These are phyloP conservation scores for Drosophila nebulosa DNA, from an alignment of 1,140 invertebrate species.

Conservation along the genomic window DNA sequence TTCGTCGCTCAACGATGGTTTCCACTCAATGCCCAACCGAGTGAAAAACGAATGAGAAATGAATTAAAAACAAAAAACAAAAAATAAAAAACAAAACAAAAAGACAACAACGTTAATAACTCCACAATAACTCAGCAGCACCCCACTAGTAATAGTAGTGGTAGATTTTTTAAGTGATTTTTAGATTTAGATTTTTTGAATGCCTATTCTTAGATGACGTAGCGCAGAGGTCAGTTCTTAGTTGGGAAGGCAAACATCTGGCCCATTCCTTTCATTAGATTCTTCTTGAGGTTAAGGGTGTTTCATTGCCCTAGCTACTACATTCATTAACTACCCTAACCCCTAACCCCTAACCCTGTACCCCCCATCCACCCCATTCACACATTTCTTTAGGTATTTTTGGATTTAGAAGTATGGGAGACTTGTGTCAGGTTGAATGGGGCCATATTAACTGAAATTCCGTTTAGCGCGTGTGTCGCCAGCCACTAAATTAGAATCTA, in stretches of 20 bases:
- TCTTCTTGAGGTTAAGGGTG: neutral
- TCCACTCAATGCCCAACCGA: slow-evolving; percentile 38
- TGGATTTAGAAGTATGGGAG: neutral
- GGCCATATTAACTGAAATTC: slow-evolving; percentile 3
- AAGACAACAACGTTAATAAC: neutral
- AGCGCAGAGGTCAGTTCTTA: neutral
- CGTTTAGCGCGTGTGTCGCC: neutral
- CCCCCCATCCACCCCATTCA: too few relatives aligned
- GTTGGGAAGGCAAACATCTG: neutral
- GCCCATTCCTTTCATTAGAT: neutral
- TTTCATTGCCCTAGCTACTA: neutral
- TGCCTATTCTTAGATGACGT: neutral
- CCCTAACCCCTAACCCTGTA: too few relatives aligned
- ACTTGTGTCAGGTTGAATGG: slow-evolving; percentile 1
- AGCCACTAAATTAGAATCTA: slow-evolving; percentile 6
- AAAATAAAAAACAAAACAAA: neutral
- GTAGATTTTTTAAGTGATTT: neutral
- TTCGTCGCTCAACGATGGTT: slow-evolving; percentile 19
- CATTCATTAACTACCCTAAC: neutral
- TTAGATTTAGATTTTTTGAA: neutral
- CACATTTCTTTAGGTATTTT: neutral
- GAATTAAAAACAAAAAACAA: neutral
- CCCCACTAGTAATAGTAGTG: too few relatives aligned
- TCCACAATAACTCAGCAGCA: neutral
- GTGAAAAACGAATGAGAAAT: slow-evolving; percentile 22